phyloP scores from a whole-genome alignment of 2,113 vertebrate genomes.

The Manacus vitellinus region DNA sequence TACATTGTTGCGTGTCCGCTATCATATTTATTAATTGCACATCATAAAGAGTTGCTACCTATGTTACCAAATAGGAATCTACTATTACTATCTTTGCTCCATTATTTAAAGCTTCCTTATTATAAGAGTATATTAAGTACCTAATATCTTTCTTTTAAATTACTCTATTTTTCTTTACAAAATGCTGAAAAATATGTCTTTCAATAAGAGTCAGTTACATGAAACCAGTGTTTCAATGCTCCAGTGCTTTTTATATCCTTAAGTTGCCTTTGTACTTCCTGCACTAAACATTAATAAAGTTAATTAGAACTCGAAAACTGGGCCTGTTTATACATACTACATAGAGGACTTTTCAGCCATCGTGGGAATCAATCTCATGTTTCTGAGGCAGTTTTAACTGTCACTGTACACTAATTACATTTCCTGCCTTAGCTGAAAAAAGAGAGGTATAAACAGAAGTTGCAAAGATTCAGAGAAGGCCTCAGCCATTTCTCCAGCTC shows the following conservation, averaged over 20 bases:
- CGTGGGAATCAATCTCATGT: slow-evolving; percentile 7
- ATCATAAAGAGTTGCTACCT: slow-evolving; percentile 55
- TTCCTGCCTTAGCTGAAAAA: slow-evolving; percentile 7
- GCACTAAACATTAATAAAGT: slow-evolving; percentile 74
- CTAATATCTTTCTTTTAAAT: slow-evolving; percentile 13
- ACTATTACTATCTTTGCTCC: neutral
- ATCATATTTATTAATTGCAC: slow-evolving; percentile 52
- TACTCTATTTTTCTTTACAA: slow-evolving; percentile 59
- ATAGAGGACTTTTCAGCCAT: neutral
- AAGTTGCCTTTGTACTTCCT: slow-evolving; percentile 70
- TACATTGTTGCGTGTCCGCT: neutral
- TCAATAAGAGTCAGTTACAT: slow-evolving; percentile 60
- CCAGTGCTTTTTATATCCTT: slow-evolving; percentile 72
- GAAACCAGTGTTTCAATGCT: slow-evolving; percentile 53
- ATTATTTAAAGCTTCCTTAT: slow-evolving; percentile 1
- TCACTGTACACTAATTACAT: neutral
- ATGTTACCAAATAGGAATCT: slow-evolving; percentile 19
- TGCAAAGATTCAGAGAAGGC: neutral
- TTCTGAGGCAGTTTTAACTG: slow-evolving; percentile 13
- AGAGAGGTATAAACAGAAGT: neutral
- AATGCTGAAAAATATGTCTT: slow-evolving; percentile 48
- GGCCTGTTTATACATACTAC: slow-evolving; percentile 37
- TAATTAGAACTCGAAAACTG: slow-evolving; percentile 69
- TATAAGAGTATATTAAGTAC: neutral
- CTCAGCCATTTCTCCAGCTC: neutral